These are phyloP conservation scores for Brachypteracias leptosomus DNA, from an alignment of 2,113 vertebrate species.

Conservation along the genomic window DNA sequence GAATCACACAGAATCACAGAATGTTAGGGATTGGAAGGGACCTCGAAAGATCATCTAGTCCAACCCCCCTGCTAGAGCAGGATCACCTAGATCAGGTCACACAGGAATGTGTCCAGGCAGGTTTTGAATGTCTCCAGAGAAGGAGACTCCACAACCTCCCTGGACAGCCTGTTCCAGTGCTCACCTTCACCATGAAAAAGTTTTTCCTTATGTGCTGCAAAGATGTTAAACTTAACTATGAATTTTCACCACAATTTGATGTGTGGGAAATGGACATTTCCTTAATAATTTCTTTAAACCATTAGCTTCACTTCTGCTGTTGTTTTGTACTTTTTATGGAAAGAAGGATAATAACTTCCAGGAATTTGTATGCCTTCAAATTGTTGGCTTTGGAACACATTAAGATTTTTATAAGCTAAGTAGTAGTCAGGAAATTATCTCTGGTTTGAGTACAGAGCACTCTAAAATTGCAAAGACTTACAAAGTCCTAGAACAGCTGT, in stretches of 20 bases:
- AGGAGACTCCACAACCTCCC: no score
- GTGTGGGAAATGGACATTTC: neutral
- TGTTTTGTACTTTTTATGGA: neutral
- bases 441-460: neutral
- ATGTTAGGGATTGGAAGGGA: no score
- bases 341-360: neutral
- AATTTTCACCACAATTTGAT: neutral
- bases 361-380: neutral
- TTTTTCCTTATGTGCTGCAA: neutral
- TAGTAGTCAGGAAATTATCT: neutral
- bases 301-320: neutral
- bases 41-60: no score
- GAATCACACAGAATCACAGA: no score
- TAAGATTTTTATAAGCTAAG: neutral
- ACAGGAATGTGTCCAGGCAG: no score
- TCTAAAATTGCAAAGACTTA: neutral
- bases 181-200: no score
- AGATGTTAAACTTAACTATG: neutral
- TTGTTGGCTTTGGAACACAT: neutral
- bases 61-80: no score
- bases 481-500: neutral
- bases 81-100: no score
- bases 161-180: no score
- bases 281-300: neutral
- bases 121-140: no score